Evolutionary conservation across 2,797 vertebrate species (phyloP).

Genomic region (Sebastes matsubarae): DNA sequence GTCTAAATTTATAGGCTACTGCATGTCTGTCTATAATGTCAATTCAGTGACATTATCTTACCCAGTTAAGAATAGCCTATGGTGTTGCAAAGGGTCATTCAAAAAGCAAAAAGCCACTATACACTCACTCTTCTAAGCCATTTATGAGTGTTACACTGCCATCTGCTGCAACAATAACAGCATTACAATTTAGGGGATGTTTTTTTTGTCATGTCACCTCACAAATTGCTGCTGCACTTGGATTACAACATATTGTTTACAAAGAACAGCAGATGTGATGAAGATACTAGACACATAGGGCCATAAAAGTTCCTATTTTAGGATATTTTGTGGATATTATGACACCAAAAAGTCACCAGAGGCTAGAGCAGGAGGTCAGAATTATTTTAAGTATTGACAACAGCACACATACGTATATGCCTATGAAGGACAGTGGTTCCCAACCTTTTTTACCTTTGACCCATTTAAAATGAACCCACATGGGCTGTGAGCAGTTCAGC

Average conservation of each 20-base stretch:
- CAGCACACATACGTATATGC: not conserved
- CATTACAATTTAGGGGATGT: not conserved
- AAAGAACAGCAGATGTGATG: not conserved
- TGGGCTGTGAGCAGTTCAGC: not conserved
- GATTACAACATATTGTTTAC: not conserved
- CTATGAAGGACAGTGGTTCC: not conserved
- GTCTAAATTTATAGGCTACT: too few relatives aligned
- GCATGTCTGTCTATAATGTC: not conserved
- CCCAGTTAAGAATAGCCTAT: not conserved
- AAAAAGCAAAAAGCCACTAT: not conserved
- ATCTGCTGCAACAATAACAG: conserved; percentile 30
- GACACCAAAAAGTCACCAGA: not conserved
- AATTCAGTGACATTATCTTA: not conserved
- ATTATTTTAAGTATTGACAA: not conserved
- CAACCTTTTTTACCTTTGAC: not conserved
- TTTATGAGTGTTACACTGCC: conserved; percentile 31
- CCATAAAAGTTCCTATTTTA: not conserved
- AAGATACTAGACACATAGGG: not conserved
- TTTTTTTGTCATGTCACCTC: conserved; percentile 36
- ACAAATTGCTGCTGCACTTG: not conserved
- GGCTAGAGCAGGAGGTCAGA: not conserved
- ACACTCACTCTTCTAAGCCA: not conserved
- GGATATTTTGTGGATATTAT: not conserved
- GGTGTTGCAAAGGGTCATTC: not conserved
- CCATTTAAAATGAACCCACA: not conserved